A percentile compares a stretch with the other conserved stretches of the same genome.
Evolutionary conservation across 2,888 invertebrate genomes (phyloP).

Genomic region (Philonicus albiceps): DNA sequence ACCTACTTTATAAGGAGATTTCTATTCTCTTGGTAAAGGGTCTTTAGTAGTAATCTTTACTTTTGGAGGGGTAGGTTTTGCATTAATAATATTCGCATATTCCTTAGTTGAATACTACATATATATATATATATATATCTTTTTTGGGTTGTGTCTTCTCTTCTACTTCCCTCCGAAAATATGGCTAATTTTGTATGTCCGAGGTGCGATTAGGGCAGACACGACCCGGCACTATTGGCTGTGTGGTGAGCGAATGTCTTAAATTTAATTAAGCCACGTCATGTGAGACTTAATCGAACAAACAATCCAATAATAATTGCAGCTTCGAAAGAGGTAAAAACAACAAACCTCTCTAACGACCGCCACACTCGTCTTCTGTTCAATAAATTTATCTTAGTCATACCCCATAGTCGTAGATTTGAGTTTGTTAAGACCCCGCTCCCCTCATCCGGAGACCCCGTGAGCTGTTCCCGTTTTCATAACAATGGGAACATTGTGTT

Average conservation of each 20-base stretch:
- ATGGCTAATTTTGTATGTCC: neutral
- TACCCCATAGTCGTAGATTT: slow-evolving; percentile 22
- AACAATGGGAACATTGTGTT: slow-evolving; percentile 41
- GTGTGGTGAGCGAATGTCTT: neutral
- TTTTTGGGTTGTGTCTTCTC: neutral
- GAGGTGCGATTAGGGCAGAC: neutral
- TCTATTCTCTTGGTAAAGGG: neutral
- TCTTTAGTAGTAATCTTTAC: neutral
- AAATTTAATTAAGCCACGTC: slow-evolving; percentile 29
- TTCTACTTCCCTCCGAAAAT: neutral
- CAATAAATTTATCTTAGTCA: slow-evolving; percentile 32
- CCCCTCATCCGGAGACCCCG: neutral
- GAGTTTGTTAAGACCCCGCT: neutral
- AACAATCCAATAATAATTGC: slow-evolving; percentile 20
- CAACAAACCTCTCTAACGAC: slow-evolving; percentile 10
- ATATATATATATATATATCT: too few species aligned
- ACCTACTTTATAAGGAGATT: neutral
- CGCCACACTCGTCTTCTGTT: slow-evolving; percentile 17
- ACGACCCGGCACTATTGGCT: neutral
- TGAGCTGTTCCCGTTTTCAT: slow-evolving; percentile 34
- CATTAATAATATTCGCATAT: neutral
- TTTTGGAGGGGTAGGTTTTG: neutral
- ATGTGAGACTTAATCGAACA: slow-evolving; percentile 32
- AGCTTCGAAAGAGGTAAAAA: slow-evolving; percentile 7
- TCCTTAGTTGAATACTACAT: neutral